phyloP scores from a whole-genome alignment of 1,140 invertebrate species.

The Acromyrmex charruanus region DNA sequence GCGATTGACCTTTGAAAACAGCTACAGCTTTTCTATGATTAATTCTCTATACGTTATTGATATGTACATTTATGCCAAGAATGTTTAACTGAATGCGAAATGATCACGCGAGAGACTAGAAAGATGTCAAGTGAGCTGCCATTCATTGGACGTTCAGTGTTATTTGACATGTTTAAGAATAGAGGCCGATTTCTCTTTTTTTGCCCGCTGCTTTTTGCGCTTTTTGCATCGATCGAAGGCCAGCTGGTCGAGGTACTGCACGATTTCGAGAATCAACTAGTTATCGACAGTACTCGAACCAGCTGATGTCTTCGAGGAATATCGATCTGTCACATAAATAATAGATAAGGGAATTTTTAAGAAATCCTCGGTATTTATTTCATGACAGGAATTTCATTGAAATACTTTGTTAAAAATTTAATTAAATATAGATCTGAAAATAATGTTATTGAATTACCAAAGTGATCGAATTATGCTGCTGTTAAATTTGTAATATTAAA shows the following conservation, averaged over 20 bases:
- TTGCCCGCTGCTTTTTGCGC: constrained; percentile 2
- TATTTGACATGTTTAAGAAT: constrained; percentile 36
- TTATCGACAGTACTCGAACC: neutral
- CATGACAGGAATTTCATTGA: too few relatives aligned
- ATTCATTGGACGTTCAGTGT: neutral
- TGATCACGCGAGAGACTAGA: neutral
- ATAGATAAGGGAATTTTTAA: neutral
- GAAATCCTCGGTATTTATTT: neutral
- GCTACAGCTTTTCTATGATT: neutral
- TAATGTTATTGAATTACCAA: too few relatives aligned
- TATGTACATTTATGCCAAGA: neutral
- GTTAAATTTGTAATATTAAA: too few relatives aligned
- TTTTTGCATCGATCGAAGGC: constrained; percentile 10
- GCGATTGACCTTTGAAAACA: neutral
- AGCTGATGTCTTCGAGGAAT: neutral
- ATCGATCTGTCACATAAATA: neutral
- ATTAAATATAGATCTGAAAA: too few relatives aligned
- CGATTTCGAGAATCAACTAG: constrained; percentile 11
- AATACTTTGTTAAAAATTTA: too few relatives aligned
- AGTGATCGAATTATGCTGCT: too few relatives aligned
- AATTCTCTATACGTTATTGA: neutral
- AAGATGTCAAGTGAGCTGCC: constrained; percentile 10
- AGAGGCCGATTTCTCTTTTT: constrained; percentile 47
- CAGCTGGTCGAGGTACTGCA: constrained; percentile 4
- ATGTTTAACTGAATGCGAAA: constrained; percentile 14